A percentile compares a stretch with the other conserved stretches of the same genome.
Evolutionary conservation across 2,888 invertebrate species (phyloP).

Genomic region (Thymelicus lineola): DNA sequence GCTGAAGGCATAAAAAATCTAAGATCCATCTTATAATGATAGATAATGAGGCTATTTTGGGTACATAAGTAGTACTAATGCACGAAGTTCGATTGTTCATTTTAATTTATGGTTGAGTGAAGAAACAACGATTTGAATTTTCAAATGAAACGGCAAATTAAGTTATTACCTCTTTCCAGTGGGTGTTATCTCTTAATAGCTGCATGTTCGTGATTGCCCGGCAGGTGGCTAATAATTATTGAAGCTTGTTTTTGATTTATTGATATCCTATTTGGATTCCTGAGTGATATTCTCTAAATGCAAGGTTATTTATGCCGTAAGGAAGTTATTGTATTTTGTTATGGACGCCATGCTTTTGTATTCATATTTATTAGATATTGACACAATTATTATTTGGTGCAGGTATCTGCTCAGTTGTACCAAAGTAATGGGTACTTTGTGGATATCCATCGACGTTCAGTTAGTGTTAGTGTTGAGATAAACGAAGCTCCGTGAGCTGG

Average conservation of each 20-base stretch:
- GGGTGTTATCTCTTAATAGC: conserved; percentile 36
- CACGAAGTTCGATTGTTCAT: not conserved
- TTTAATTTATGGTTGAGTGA: conserved; percentile 3
- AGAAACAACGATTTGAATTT: conserved; percentile 22
- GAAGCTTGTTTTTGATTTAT: conserved; percentile 24
- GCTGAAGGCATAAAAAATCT: too few species aligned
- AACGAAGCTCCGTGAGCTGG: too few species aligned
- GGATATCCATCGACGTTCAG: too few species aligned
- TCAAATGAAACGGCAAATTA: conserved; percentile 28
- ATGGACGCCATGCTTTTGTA: too few species aligned
- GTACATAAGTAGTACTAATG: not conserved
- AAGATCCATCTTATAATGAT: too few species aligned
- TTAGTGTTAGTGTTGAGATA: too few species aligned
- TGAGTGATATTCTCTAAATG: not conserved
- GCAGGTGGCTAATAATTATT: conserved; percentile 27
- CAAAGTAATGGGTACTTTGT: too few species aligned
- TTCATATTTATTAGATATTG: too few species aligned
- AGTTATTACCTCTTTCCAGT: conserved; percentile 26
- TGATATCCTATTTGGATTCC: conserved; percentile 18
- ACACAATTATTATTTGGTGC: too few species aligned
- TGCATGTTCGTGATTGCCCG: conserved; percentile 28
- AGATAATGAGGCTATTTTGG: too few species aligned
- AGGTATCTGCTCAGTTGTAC: too few species aligned
- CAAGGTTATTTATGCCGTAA: not conserved
- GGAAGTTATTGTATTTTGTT: too few species aligned